Conservation (phyloP, 1,140 invertebrate genomes). For the Drosophila repleta region DNA sequence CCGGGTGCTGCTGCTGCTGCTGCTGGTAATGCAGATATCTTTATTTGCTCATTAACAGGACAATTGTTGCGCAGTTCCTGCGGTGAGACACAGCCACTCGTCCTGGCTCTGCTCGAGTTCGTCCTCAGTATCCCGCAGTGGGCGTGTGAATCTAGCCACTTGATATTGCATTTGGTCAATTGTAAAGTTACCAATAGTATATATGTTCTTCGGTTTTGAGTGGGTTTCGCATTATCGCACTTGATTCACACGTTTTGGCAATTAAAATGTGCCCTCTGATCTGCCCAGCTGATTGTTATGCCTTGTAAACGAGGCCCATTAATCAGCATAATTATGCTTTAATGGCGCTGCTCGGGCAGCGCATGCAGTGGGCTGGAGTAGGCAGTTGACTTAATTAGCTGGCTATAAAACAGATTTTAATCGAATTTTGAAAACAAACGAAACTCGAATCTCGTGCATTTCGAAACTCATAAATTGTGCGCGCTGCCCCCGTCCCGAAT, state of each 20-base stretch:
- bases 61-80: constrained; percentile 72
- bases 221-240: constrained; percentile 21
- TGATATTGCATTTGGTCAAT: constrained; percentile 21
- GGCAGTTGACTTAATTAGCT: constrained; percentile 26
- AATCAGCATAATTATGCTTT: constrained; percentile 68
- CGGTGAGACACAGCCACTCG: constrained; percentile 44
- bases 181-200: not conserved
- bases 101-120: constrained; percentile 4
- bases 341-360: constrained; percentile 31
- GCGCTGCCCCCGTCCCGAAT: not conserved
- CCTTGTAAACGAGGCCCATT: constrained; percentile 61
- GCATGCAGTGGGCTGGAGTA: not conserved
- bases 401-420: constrained; percentile 37
- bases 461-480: constrained; percentile 35
- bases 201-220: not conserved
- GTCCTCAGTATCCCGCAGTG: constrained; percentile 24
- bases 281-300: constrained; percentile 47
- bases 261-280: constrained; percentile 56
- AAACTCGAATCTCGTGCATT: constrained; percentile 24
- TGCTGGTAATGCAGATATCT: constrained; percentile 60
- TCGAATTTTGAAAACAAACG: constrained; percentile 9
- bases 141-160: constrained; percentile 70
- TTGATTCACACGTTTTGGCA: constrained; percentile 51
- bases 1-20: constrained; percentile 35
- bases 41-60: constrained; percentile 78